These are phyloP conservation scores for Pteronotus mesoamericanus DNA, from an alignment of 2,797 vertebrate genomes.

Conservation along the genomic window DNA sequence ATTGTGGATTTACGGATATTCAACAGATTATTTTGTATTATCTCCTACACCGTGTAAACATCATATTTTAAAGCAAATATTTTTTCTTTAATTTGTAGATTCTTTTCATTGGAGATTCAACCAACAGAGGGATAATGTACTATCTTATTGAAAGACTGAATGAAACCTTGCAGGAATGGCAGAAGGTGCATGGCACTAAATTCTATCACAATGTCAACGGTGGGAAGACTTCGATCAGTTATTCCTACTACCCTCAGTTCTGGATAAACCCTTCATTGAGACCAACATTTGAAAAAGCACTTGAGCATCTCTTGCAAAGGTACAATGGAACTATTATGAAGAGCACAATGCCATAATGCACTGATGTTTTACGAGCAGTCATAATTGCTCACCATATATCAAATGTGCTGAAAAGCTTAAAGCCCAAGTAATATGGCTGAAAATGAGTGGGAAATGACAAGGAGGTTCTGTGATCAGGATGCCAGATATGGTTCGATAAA, in stretches of 20 bases:
- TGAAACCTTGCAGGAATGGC: constrained; percentile 92
- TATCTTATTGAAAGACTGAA: constrained; percentile 95
- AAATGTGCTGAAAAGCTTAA: constrained; percentile 70
- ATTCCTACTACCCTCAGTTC: constrained; percentile 96
- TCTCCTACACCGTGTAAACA: background rate
- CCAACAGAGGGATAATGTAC: constrained; percentile 98
- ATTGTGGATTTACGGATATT: background rate
- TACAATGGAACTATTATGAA: constrained; percentile 71
- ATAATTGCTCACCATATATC: constrained; percentile 34
- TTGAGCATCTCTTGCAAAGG: constrained; percentile 91
- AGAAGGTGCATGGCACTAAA: constrained; percentile 90
- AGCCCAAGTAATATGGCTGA: constrained; percentile 45
- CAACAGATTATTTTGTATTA: background rate
- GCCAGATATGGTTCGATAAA: constrained; percentile 75
- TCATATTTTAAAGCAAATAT: background rate
- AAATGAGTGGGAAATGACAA: constrained; percentile 73
- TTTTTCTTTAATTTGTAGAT: constrained; percentile 83
- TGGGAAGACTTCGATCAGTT: constrained; percentile 88
- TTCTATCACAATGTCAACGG: constrained; percentile 89
- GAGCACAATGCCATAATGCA: background rate
- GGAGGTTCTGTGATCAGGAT: constrained; percentile 67
- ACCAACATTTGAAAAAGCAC: constrained; percentile 91
- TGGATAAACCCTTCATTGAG: constrained; percentile 87
- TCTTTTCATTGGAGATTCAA: constrained; percentile 96
- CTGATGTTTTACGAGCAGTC: background rate